Percentiles rank a stretch among this genome's conserved stretches.
These are phyloP conservation scores for Platycnemis pennipes DNA, from an alignment of 2,888 invertebrate species.

Conservation along the genomic window DNA sequence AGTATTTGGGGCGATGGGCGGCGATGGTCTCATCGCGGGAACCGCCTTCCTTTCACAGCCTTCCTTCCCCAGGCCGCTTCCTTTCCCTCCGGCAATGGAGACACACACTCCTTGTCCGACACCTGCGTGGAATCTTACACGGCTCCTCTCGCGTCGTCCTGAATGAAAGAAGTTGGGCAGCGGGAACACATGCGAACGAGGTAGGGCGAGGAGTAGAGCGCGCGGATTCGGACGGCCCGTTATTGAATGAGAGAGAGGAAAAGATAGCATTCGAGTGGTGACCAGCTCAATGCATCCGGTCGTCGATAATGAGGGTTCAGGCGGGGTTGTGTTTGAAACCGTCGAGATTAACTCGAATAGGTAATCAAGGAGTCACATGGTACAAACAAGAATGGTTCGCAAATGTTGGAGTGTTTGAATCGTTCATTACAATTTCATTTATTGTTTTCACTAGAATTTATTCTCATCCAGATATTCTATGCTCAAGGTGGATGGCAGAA, in stretches of 20 bases:
- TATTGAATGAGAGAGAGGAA: not conserved
- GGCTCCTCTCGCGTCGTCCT: not conserved
- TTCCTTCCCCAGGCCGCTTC: not conserved
- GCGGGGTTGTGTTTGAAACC: no score
- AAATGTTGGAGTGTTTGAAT: no score
- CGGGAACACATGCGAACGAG: not conserved
- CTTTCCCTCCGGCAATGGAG: not conserved
- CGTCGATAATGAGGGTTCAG: no score
- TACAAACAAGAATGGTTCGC: no score
- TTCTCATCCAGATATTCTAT: no score
- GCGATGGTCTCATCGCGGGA: not conserved
- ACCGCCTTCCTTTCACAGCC: not conserved
- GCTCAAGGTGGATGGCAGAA: no score
- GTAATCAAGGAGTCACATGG: no score
- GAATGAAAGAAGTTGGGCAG: not conserved
- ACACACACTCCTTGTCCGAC: not conserved
- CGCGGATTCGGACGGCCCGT: not conserved
- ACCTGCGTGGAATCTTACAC: conserved; percentile 27
- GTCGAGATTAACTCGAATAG: no score
- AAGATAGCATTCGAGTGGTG: no score
- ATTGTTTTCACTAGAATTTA: no score
- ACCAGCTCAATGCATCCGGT: no score
- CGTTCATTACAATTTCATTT: no score
- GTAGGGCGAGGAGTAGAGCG: not conserved
- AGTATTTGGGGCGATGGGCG: conserved; percentile 35